phyloP scores from a whole-genome alignment of 1,140 invertebrate species.

The Drosophila parabipectinata region DNA sequence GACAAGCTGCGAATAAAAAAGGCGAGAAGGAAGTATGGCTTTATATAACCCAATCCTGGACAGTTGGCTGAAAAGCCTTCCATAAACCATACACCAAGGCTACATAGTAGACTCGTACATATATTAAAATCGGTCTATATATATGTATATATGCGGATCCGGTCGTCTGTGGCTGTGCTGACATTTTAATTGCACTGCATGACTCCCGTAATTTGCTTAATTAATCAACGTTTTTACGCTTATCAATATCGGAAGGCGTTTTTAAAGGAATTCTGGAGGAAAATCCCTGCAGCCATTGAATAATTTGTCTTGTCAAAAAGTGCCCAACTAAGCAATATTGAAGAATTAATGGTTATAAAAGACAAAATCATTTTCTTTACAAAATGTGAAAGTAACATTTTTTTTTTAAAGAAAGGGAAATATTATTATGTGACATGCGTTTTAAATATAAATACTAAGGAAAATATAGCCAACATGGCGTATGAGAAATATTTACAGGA shows the following conservation, averaged over 20 bases:
- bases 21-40: constrained; percentile 13
- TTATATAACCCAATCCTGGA: constrained; percentile 51
- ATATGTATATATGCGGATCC: constrained; percentile 1
- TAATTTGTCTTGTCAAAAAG: constrained; percentile 16
- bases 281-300: neutral
- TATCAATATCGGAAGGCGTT: constrained; percentile 38
- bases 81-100: neutral
- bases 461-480: no score
- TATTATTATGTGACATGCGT: neutral
- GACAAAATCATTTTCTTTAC: neutral
- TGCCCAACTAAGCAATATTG: neutral
- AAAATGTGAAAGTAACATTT: neutral
- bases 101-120: neutral
- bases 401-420: neutral
- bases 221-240: constrained; percentile 73
- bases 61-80: constrained; percentile 28
- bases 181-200: constrained; percentile 81
- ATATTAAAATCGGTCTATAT: constrained; percentile 16
- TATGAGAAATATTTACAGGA: neutral
- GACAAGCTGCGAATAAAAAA: constrained; percentile 42
- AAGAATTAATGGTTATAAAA: neutral
- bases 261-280: constrained; percentile 18
- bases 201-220: constrained; percentile 78
- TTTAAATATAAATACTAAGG: no score
- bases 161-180: constrained; percentile 55